These are phyloP conservation scores for Vombatus ursinus DNA, from an alignment of 2,113 vertebrate genomes.

Conservation along the genomic window DNA sequence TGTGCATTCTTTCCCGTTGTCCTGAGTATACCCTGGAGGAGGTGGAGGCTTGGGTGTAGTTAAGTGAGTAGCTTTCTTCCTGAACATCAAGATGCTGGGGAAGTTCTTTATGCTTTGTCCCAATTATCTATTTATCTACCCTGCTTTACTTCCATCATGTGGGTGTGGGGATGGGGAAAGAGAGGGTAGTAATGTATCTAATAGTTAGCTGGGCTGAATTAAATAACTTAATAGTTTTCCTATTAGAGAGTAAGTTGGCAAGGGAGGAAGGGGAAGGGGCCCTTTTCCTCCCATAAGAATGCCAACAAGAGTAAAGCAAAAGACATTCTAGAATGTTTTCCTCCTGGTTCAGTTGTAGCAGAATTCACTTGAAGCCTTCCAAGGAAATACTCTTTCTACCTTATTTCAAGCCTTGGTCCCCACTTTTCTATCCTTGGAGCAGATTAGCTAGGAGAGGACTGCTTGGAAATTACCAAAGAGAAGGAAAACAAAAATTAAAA, in stretches of 20 bases:
- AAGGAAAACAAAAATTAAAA: not conserved
- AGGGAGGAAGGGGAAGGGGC: not conserved
- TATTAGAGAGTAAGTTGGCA: not conserved
- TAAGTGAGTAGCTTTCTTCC: not conserved
- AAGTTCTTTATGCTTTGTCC: not conserved
- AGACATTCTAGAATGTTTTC: not conserved
- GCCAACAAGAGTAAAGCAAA: not conserved
- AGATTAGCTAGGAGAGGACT: not conserved
- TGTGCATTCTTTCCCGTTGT: not conserved
- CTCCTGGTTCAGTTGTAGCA: not conserved
- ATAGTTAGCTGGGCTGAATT: not conserved
- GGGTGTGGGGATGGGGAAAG: not conserved
- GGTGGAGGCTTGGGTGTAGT: not conserved
- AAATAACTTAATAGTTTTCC: not conserved
- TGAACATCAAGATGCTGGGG: not conserved
- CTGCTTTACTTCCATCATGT: not conserved
- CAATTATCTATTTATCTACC: not conserved
- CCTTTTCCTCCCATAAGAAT: not conserved
- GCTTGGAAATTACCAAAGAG: not conserved
- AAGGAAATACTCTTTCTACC: not conserved
- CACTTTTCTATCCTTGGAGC: not conserved
- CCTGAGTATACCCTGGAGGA: not conserved
- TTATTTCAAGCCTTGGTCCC: not conserved
- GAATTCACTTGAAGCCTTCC: not conserved
- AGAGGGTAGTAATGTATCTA: not conserved